Conservation (phyloP, 2,797 vertebrate genomes). For the Cyclura pinguis region DNA sequence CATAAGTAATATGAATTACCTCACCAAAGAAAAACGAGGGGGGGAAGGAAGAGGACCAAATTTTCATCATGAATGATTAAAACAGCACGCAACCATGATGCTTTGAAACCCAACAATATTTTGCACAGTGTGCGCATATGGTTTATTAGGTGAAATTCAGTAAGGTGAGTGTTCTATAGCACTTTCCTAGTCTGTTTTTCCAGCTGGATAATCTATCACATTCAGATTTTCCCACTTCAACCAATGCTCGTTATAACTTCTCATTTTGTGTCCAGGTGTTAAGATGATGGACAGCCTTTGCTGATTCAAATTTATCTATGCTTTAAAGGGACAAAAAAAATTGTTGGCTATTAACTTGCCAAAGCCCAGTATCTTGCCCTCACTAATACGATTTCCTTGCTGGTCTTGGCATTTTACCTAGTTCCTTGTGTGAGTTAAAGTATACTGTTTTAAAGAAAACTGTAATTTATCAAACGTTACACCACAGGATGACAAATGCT, state of each 20-base stretch:
- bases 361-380: slow-evolving; percentile 33
- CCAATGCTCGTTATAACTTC: slow-evolving; percentile 69
- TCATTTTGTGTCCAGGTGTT: slow-evolving; percentile 70
- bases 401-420: slow-evolving; percentile 1
- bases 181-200: slow-evolving; percentile 81
- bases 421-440: slow-evolving; percentile 10
- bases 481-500: slow-evolving; percentile 9
- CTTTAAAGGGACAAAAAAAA: slow-evolving; percentile 70
- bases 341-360: slow-evolving; percentile 54
- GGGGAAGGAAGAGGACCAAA: slow-evolving; percentile 43
- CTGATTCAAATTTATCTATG: slow-evolving; percentile 70
- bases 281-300: slow-evolving; percentile 74
- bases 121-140: slow-evolving; percentile 56
- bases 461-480: slow-evolving; percentile 26
- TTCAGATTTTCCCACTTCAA: slow-evolving; percentile 68
- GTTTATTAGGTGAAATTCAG: slow-evolving; percentile 79
- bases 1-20: slow-evolving; percentile 41
- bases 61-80: slow-evolving; percentile 65
- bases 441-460: slow-evolving; percentile 56
- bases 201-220: slow-evolving; percentile 79
- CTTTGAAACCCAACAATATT: slow-evolving; percentile 70
- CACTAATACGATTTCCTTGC: slow-evolving; percentile 16
- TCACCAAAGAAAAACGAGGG: slow-evolving; percentile 19
- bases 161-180: slow-evolving; percentile 78
- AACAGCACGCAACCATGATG: slow-evolving; percentile 68